Percentiles rank a stretch among this genome's conserved stretches.
These are phyloP conservation scores for Epinotia brunnichana DNA, from an alignment of 2,888 invertebrate species.

Conservation along the genomic window DNA sequence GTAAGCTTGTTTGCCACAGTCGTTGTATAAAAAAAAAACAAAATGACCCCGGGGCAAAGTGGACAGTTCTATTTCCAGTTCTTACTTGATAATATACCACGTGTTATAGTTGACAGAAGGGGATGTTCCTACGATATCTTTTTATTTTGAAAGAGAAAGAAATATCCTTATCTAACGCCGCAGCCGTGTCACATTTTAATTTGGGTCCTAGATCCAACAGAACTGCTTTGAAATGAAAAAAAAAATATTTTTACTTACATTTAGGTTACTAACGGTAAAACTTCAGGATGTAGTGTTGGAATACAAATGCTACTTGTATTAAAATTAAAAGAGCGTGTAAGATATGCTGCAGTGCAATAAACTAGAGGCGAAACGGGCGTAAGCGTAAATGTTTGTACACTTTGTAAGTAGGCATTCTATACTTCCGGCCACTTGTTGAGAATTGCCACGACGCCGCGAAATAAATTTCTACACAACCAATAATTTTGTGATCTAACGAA, in stretches of 20 bases:
- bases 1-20: too few relatives aligned
- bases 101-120: too few relatives aligned
- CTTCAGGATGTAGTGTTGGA: background rate
- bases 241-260: background rate
- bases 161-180: too few relatives aligned
- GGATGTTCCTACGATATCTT: too few relatives aligned
- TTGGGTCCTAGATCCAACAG: too few relatives aligned
- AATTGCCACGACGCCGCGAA: background rate
- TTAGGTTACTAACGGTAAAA: background rate
- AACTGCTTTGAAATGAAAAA: too few relatives aligned
- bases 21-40: too few relatives aligned
- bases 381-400: slow-evolving; percentile 15
- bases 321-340: slow-evolving; percentile 12
- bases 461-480: background rate
- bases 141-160: too few relatives aligned
- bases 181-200: too few relatives aligned
- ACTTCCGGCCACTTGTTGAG: slow-evolving; percentile 2
- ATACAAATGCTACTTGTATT: background rate
- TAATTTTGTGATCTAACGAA: background rate
- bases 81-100: too few relatives aligned
- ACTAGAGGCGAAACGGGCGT: slow-evolving; percentile 5
- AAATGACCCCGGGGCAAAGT: too few relatives aligned
- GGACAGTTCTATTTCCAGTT: too few relatives aligned
- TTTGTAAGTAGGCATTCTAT: slow-evolving; percentile 18
- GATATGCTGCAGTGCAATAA: background rate